Base-by-base conservation (phyloP, 2,888 invertebrate genomes). In the Sarcophaga carnaria region DNA sequence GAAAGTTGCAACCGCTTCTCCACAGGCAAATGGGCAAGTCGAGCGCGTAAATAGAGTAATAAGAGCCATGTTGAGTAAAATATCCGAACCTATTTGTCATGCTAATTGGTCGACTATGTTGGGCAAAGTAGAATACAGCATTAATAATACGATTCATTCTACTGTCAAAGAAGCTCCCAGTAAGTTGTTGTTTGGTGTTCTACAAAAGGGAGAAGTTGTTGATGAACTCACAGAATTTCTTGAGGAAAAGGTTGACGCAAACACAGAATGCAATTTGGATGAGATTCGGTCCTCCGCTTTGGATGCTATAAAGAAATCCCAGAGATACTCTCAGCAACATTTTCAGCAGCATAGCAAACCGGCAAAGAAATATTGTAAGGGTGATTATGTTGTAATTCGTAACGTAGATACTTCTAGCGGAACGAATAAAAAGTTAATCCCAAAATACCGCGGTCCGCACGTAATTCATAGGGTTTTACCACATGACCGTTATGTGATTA, bases 81-180 rank as follows among this genome's bases (percentile, higher is more conserved):
- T 83, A 27, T 60, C 80, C 14, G 79, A 88, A 14, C 75, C 85
- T 22, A 64, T 76, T 11, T 14, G 20, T 37, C 84, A 84, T 20
- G 64, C 70, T 27, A 64, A 84, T 66, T 84, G 80, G 83, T 14
- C 45, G 0, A 1, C 10, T 47, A 74, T 67, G 49, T 37, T 80
- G 17, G 25, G 25, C n/a, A 76, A 78, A 54, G 54, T 86, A 5
- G 86, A 88, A 80, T 88, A 83, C 47, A 75, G 81, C 17, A 66
- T 88, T 1, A 88, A 88, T 66, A 88, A 88, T 54, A 81, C 83
- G 11, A 62, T 81, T 0, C 75, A 86, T 67, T 70, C 62, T 14
- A 79, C 83, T 8, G 78, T 47, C 0, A 86, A 81, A 17, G 8
- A 77, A 12, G 45, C 78, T 6, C 81, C 79, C 17, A 87, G 82